phyloP scores from a whole-genome alignment of 2,113 vertebrate species.

The Mugil cephalus region DNA sequence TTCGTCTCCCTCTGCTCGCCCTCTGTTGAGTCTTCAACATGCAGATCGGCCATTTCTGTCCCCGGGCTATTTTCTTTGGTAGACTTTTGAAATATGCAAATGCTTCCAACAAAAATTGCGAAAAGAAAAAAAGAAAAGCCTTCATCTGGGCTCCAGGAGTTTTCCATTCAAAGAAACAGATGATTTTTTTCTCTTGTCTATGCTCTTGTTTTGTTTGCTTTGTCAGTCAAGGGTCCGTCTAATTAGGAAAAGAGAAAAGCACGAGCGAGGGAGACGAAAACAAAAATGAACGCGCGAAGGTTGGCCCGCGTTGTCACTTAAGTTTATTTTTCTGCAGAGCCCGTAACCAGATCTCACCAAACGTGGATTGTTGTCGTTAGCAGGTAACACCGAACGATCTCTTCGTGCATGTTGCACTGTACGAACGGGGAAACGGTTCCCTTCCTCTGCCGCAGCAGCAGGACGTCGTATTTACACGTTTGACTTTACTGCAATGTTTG shows the following conservation, averaged over 20 bases:
- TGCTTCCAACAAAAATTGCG: slow-evolving; percentile 73
- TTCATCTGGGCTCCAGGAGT: slow-evolving; percentile 78
- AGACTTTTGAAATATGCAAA: slow-evolving; percentile 83
- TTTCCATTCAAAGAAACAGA: slow-evolving; percentile 73
- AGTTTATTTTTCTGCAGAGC: slow-evolving; percentile 1
- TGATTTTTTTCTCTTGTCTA: slow-evolving; percentile 66
- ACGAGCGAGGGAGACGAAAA: slow-evolving; percentile 29
- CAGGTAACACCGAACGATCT: neutral
- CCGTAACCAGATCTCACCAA: neutral
- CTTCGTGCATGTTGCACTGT: neutral
- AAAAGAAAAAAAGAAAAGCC: slow-evolving; percentile 63
- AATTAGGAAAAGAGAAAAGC: slow-evolving; percentile 52
- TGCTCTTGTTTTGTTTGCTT: slow-evolving; percentile 54
- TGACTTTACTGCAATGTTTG: too few relatives aligned
- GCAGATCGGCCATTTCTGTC: slow-evolving; percentile 77
- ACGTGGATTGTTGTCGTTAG: neutral
- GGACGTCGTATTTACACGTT: slow-evolving; percentile 22
- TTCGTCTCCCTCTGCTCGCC: slow-evolving; percentile 33
- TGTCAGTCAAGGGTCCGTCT: slow-evolving; percentile 59
- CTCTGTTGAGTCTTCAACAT: slow-evolving; percentile 76
- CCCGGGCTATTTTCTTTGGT: slow-evolving; percentile 81
- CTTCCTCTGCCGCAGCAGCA: slow-evolving; percentile 9
- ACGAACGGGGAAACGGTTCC: neutral
- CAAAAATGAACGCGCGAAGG: slow-evolving; percentile 8
- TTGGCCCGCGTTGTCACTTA: slow-evolving; percentile 5